phyloP scores from a whole-genome alignment of 64 coral and sea anemone species.

The Cladopsammia gracilis region DNA sequence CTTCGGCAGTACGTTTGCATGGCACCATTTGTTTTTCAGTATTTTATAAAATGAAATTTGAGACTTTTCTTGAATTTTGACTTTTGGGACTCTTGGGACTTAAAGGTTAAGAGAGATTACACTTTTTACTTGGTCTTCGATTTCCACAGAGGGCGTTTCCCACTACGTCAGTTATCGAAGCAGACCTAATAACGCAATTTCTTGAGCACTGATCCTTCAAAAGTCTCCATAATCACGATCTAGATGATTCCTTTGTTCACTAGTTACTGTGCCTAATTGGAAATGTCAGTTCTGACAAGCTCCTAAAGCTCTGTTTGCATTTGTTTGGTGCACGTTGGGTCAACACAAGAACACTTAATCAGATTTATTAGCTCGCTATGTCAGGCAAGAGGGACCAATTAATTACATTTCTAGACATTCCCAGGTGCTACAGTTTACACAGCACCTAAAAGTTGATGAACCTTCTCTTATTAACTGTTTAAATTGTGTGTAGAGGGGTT shows the following conservation, averaged over 20 bases:
- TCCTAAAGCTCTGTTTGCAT: constrained; percentile 28
- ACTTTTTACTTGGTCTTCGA: too few relatives aligned
- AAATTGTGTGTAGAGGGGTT: background rate
- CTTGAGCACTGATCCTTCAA: constrained; percentile 27
- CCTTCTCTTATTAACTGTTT: background rate
- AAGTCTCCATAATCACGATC: constrained; percentile 36
- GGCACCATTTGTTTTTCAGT: too few relatives aligned
- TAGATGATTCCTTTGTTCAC: constrained; percentile 8
- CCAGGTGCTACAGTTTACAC: constrained; percentile 27
- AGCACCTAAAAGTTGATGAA: constrained; percentile 3
- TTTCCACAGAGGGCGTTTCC: background rate
- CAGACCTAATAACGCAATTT: constrained; percentile 1
- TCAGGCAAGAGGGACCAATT: background rate
- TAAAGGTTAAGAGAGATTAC: too few relatives aligned
- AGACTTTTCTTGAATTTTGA: too few relatives aligned
- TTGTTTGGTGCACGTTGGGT: background rate
- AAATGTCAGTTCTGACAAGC: constrained; percentile 15
- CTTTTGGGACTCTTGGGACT: too few relatives aligned
- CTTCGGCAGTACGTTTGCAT: too few relatives aligned
- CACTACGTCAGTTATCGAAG: background rate
- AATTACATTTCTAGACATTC: constrained; percentile 12
- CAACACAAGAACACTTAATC: constrained; percentile 33
- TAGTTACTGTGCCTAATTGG: constrained; percentile 40
- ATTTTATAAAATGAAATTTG: too few relatives aligned
- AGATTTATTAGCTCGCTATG: constrained; percentile 20